Evolutionary conservation across 2,797 vertebrate species (phyloP).

Genomic region (Neosilurus mollespiculum): DNA sequence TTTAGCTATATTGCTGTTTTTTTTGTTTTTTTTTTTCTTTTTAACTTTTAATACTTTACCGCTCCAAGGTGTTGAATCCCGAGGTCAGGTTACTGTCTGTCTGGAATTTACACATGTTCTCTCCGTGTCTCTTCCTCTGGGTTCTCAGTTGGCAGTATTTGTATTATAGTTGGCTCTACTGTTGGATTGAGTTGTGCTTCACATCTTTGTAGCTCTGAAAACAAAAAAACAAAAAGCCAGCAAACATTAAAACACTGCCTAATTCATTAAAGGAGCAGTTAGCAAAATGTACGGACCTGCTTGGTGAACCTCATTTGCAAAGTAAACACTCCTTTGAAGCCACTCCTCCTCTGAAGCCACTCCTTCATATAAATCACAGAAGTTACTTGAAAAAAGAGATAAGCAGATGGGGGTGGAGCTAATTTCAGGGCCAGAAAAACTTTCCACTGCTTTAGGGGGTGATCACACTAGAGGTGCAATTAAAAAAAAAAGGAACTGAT

Average conservation of each 20-base stretch:
- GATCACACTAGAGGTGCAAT: no score
- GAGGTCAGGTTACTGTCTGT: background rate
- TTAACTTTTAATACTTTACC: background rate
- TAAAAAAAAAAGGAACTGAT: no score
- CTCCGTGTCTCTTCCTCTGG: background rate
- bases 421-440: background rate
- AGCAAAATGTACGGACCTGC: background rate
- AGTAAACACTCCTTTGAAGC: background rate
- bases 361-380: background rate
- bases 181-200: background rate
- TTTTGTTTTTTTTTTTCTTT: no score
- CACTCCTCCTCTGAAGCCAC: background rate
- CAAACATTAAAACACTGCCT: background rate
- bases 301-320: background rate
- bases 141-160: background rate
- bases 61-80: background rate
- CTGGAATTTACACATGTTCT: background rate
- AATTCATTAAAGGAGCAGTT: background rate
- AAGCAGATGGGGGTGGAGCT: background rate
- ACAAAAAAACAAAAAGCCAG: background rate
- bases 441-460: no score
- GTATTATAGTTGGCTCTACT: background rate
- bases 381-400: background rate
- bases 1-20: background rate
- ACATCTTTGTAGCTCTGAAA: background rate